These are phyloP conservation scores for Orbicella faveolata DNA, from an alignment of 64 coral and sea anemone genomes.

Conservation along the genomic window DNA sequence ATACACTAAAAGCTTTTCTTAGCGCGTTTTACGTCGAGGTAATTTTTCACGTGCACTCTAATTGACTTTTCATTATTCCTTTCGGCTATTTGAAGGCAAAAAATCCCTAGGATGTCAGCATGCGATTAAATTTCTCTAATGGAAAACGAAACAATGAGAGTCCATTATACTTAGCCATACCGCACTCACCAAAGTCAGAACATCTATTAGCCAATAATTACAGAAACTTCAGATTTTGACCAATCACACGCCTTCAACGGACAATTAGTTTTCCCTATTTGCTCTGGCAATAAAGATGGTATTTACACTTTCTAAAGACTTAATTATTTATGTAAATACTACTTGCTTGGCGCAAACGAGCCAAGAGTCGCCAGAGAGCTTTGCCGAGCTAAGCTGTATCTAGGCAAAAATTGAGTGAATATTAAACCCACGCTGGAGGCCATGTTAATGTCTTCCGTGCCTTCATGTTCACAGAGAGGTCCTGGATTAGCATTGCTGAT, in stretches of 20 bases:
- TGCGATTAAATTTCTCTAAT: conserved; percentile 31
- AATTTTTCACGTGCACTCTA: conserved; percentile 4
- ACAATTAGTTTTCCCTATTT: conserved; percentile 64
- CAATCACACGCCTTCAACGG: conserved; percentile 32
- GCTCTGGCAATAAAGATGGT: conserved; percentile 57
- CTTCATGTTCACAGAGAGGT: neutral
- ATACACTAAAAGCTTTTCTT: neutral
- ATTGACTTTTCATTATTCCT: neutral
- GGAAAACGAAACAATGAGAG: conserved; percentile 14
- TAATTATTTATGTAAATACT: conserved; percentile 94
- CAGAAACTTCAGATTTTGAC: conserved; percentile 21
- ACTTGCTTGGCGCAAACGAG: conserved; percentile 48
- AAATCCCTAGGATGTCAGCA: conserved; percentile 12
- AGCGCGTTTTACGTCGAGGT: neutral
- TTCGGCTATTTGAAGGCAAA: conserved; percentile 21
- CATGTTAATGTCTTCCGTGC: neutral
- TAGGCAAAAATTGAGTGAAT: too few species aligned
- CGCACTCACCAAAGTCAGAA: neutral
- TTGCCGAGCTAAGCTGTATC: neutral
- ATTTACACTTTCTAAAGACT: conserved; percentile 70
- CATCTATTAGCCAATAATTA: conserved; percentile 23
- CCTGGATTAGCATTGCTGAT: neutral
- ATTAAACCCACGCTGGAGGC: neutral
- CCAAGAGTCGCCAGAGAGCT: neutral
- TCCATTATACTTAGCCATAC: conserved; percentile 15